These are phyloP conservation scores for Psilopogon haemacephalus DNA, from an alignment of 2,113 vertebrate genomes.

Conservation along the genomic window DNA sequence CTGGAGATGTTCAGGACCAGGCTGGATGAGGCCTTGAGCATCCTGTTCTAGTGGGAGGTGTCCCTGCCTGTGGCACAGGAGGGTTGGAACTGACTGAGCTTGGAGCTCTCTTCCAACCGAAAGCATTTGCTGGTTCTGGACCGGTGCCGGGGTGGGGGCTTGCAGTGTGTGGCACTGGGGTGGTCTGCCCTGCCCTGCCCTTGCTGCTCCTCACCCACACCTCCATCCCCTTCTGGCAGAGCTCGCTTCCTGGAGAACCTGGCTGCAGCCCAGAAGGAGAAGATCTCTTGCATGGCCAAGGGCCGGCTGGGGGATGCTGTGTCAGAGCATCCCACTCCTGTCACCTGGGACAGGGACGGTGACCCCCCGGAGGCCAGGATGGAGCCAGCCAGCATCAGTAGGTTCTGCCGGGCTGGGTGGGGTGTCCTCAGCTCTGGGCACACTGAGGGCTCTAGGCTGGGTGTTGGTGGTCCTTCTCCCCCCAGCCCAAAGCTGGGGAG, in stretches of 20 bases:
- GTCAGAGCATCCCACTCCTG: background rate
- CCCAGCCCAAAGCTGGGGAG: background rate
- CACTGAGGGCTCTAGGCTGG: background rate
- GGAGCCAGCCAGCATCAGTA: constrained; percentile 14
- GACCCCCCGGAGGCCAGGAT: too few relatives aligned
- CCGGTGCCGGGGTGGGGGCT: too few relatives aligned
- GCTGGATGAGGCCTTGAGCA: too few relatives aligned
- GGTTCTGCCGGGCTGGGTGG: background rate
- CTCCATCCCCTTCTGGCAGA: constrained; percentile 71
- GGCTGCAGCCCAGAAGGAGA: constrained; percentile 84
- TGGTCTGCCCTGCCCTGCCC: background rate
- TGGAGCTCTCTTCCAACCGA: too few relatives aligned
- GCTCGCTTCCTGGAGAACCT: constrained; percentile 87
- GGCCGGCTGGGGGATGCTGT: constrained; percentile 62
- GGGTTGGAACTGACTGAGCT: too few relatives aligned
- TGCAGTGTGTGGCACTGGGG: accelerated
- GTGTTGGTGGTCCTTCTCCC: background rate
- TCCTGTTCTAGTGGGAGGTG: too few relatives aligned
- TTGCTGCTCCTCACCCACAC: too few relatives aligned
- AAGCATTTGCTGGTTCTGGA: too few relatives aligned
- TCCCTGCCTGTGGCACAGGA: too few relatives aligned
- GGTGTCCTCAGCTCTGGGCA: background rate
- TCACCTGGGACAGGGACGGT: background rate
- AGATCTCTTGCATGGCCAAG: constrained; percentile 73
- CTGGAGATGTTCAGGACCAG: too few relatives aligned